Percentiles rank a stretch among this genome's conserved stretches.
phyloP scores from a whole-genome alignment of 1,140 invertebrate genomes.

The Battus philenor region DNA sequence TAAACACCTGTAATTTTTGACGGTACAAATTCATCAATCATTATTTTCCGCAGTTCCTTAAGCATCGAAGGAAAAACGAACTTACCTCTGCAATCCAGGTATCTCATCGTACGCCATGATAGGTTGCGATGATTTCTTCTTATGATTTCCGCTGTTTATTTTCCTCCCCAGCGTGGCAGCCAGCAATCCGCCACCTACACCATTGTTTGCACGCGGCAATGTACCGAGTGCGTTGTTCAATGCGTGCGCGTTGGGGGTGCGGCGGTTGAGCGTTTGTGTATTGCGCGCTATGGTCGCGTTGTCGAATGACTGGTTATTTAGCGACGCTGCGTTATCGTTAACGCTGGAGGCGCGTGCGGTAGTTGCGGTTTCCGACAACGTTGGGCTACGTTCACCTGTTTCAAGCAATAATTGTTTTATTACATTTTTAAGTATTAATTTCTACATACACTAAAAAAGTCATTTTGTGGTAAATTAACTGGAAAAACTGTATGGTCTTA shows the following conservation, averaged over 20 bases:
- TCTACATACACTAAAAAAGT: no score
- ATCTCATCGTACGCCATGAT: constrained; percentile 77
- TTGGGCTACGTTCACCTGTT: constrained; percentile 85
- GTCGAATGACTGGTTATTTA: constrained; percentile 74
- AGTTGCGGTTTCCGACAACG: constrained; percentile 87
- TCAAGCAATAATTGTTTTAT: no score
- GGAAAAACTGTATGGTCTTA: no score
- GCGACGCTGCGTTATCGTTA: constrained; percentile 55
- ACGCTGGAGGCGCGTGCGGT: constrained; percentile 87
- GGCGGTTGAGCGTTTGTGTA: constrained; percentile 57
- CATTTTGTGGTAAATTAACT: no score
- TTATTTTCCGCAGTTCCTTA: background rate
- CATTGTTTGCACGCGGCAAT: constrained; percentile 71
- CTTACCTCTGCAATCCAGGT: constrained; percentile 78
- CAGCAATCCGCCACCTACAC: constrained; percentile 41
- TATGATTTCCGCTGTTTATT: constrained; percentile 66
- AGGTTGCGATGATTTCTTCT: constrained; percentile 61
- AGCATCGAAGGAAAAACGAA: constrained; percentile 11
- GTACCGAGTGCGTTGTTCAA: constrained; percentile 75
- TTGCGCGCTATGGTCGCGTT: constrained; percentile 42
- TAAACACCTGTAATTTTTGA: no score
- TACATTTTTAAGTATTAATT: no score
- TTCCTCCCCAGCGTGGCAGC: constrained; percentile 61
- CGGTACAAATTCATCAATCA: no score
- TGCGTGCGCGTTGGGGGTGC: constrained; percentile 48